Conservation (phyloP, 2,888 invertebrate species). For the Lepetodrilus schrolli region DNA sequence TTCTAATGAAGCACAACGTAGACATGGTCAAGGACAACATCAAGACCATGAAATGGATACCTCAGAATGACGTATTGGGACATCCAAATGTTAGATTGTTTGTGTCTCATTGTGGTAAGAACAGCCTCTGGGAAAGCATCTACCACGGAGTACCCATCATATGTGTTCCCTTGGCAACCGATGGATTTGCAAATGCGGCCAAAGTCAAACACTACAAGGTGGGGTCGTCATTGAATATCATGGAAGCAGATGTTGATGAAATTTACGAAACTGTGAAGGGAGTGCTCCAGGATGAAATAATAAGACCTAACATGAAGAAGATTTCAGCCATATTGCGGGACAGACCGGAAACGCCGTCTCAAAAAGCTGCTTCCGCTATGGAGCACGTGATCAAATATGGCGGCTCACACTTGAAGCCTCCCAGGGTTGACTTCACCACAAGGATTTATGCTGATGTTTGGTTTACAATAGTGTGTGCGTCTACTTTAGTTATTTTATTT, state of each 20-base stretch:
- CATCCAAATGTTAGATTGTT: slow-evolving; percentile 49
- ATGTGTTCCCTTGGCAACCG: slow-evolving; percentile 48
- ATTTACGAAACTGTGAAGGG: slow-evolving; percentile 34
- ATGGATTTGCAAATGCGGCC: slow-evolving; percentile 40
- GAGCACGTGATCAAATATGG: slow-evolving; percentile 58
- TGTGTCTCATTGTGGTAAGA: slow-evolving; percentile 56
- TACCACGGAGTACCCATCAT: slow-evolving; percentile 58
- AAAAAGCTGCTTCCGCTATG: slow-evolving; percentile 52
- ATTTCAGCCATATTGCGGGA: slow-evolving; percentile 45
- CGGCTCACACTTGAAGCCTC: slow-evolving; percentile 48
- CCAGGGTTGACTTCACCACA: slow-evolving; percentile 34
- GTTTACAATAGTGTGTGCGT: slow-evolving; percentile 14
- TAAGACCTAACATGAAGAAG: slow-evolving; percentile 37
- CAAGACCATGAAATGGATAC: slow-evolving; percentile 46
- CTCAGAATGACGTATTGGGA: slow-evolving; percentile 52
- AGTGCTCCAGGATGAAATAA: slow-evolving; percentile 36
- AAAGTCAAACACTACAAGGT: slow-evolving; percentile 36
- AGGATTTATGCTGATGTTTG: slow-evolving; percentile 33
- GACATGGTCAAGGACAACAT: slow-evolving; percentile 40
- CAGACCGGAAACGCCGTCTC: slow-evolving; percentile 39
- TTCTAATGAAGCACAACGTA: slow-evolving; percentile 36
- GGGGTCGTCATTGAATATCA: slow-evolving; percentile 38
- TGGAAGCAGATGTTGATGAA: slow-evolving; percentile 36
- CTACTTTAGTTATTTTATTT: not conserved
- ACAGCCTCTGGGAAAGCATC: slow-evolving; percentile 55